These are phyloP conservation scores for Damaliscus lunatus DNA, from an alignment of 2,113 vertebrate genomes.

Conservation along the genomic window DNA sequence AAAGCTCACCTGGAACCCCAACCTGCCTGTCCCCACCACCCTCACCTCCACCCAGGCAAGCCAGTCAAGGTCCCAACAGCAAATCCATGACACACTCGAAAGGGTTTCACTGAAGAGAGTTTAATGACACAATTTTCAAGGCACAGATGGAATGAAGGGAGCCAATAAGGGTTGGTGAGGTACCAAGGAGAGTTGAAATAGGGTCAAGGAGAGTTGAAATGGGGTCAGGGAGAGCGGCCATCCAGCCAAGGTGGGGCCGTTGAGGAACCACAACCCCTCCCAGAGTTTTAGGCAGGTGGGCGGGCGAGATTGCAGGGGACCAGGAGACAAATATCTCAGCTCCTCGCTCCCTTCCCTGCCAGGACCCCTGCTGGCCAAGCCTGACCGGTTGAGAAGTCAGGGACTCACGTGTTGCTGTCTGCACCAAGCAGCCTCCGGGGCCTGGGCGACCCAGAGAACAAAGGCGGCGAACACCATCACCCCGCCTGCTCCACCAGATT, in stretches of 20 bases:
- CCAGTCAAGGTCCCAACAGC: neutral
- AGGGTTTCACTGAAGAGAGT: neutral
- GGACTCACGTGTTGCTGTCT: neutral
- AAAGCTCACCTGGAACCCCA: neutral
- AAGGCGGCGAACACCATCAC: too few species aligned
- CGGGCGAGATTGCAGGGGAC: rapidly evolving
- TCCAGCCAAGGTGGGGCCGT: neutral
- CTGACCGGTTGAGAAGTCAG: neutral
- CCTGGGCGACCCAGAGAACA: neutral
- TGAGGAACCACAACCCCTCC: neutral
- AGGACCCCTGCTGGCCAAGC: neutral
- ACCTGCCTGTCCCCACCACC: neutral
- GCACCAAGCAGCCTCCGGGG: neutral
- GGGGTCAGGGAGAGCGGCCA: neutral
- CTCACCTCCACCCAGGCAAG: neutral
- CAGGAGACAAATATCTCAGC: neutral
- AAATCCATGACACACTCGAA: neutral
- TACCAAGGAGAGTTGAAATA: neutral
- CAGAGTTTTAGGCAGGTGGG: neutral
- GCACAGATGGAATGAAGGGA: neutral
- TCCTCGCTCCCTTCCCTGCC: neutral
- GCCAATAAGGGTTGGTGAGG: neutral
- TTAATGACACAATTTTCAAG: neutral
- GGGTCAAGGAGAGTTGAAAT: neutral
- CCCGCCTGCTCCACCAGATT: rapidly evolving